Base-by-base conservation (phyloP, 2,888 invertebrate genomes). In the Stratiomys singularior region DNA sequence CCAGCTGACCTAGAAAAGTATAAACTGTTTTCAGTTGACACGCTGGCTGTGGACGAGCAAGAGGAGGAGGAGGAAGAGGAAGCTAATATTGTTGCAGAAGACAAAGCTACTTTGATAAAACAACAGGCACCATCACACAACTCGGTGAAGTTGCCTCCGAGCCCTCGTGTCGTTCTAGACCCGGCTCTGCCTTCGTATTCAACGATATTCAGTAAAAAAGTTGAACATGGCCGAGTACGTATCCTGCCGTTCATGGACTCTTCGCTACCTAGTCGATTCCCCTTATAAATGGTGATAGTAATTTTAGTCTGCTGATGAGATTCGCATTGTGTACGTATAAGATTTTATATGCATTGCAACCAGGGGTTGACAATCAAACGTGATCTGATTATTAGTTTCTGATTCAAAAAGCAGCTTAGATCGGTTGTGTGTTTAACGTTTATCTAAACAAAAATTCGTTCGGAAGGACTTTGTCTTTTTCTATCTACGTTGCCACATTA, bases 261-360 rank as follows among this genome's bases (percentile, higher is more conserved):
- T 60, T 60, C 58, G 58, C 58, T 23, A 64, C 64, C 64, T 64
- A 64, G 64, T 64, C 27, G 64, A 30, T 7, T 64, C 25, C 64
- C 64, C n/a, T n/a, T 30, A 3, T 30, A 28, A 23, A 64, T 64
- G 30, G 64, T 30, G 30, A 64, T 64, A 64, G 13, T 60, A 23
- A 60, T 64, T 27, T 64, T 64, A 64, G n/a, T 64, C 1, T n/a
- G 18, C 23, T 25, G 60, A 60, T n/a, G 21, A 25, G 25, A 25
- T 25, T 60, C 13, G 23, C 60, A 60, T 23, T n/a, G n/a, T 60
- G 52, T 52, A 52, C 18, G 4, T 60, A n/a, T 60, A 60, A 60
- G 58, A 60, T 60, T 60, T 60, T 60, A 60, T 30, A 18, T 30
- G 30, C 64, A 64, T 28, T n/a, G 30, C 18, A 25, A 30, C 30